These are phyloP conservation scores for Gymnocephalus cernua DNA, from an alignment of 2,113 vertebrate genomes.

Conservation along the genomic window DNA sequence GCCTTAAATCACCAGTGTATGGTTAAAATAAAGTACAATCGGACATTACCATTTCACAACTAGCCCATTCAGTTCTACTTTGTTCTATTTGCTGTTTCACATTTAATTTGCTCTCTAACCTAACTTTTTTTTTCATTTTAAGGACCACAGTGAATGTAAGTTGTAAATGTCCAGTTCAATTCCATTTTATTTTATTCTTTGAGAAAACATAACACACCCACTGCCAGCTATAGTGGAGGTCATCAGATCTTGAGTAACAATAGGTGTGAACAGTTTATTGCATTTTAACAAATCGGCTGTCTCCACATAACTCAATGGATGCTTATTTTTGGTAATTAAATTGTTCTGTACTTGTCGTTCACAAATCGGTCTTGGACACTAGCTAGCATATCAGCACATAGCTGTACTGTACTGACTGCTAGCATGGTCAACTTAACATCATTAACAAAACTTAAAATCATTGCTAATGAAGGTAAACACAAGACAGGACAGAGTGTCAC, in stretches of 20 bases:
- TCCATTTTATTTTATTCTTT: slow-evolving; percentile 25
- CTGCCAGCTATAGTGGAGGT: not conserved
- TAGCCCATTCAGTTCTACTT: not conserved
- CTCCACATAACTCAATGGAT: not conserved
- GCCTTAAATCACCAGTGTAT: not conserved
- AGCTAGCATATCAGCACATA: not conserved
- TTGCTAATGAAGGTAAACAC: not conserved
- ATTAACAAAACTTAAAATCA: not conserved
- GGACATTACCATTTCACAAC: not conserved
- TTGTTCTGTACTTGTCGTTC: slow-evolving; percentile 1
- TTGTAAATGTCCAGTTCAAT: slow-evolving; percentile 19
- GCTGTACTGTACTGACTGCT: not conserved
- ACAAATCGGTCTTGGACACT: not conserved
- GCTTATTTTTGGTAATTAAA: not conserved
- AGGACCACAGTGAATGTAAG: not conserved
- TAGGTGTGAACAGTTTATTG: not conserved
- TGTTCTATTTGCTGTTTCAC: not conserved
- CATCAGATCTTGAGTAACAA: slow-evolving; percentile 1
- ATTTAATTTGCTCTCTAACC: not conserved
- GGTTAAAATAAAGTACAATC: not conserved
- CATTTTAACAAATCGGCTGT: slow-evolving; percentile 3
- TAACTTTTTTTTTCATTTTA: slow-evolving; percentile 15
- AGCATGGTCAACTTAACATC: not conserved
- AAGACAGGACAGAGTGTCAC: not conserved
- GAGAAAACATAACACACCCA: not conserved